Evolutionary conservation across 2,113 vertebrate species (phyloP).

Genomic region (Ancistrus triradiatus): DNA sequence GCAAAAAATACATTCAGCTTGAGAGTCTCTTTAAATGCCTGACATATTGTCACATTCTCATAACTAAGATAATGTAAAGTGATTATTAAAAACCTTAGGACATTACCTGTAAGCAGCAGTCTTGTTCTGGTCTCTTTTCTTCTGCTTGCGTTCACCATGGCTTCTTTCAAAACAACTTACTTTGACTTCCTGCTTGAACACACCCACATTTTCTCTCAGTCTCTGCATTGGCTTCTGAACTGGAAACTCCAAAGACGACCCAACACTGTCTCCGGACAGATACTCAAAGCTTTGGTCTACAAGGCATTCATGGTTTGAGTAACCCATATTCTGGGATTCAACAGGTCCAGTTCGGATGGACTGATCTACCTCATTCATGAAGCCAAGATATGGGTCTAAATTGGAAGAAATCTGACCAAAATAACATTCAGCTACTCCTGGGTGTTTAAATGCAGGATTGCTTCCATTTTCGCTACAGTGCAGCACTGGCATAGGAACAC

Average conservation of each 20-base stretch:
- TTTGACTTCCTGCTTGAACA: constrained; percentile 60
- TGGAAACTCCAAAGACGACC: constrained; percentile 58
- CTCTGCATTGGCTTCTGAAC: constrained; percentile 65
- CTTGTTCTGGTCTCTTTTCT: constrained; percentile 93
- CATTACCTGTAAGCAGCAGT: constrained; percentile 83
- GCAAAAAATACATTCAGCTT: too few relatives aligned
- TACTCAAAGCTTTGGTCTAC: constrained; percentile 73
- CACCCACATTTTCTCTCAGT: constrained; percentile 67
- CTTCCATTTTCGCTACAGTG: constrained; percentile 67
- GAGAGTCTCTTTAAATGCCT: too few relatives aligned
- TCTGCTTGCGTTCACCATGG: constrained; percentile 80
- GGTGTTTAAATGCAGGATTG: constrained; percentile 64
- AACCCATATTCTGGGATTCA: constrained; percentile 69
- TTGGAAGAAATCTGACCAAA: constrained; percentile 66
- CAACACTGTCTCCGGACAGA: constrained; percentile 70
- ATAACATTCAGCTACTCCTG: constrained; percentile 61
- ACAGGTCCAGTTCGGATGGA: constrained; percentile 62
- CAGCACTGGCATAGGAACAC: constrained; percentile 60
- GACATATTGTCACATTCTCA: too few relatives aligned
- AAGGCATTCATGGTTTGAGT: constrained; percentile 77
- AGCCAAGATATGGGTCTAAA: constrained; percentile 72
- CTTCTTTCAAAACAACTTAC: constrained; percentile 39
- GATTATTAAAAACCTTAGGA: background rate
- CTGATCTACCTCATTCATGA: constrained; percentile 69
- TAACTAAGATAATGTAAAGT: background rate